These are phyloP conservation scores for Heteromormyrus szaboi DNA, from an alignment of 2,797 vertebrate genomes.

Conservation along the genomic window DNA sequence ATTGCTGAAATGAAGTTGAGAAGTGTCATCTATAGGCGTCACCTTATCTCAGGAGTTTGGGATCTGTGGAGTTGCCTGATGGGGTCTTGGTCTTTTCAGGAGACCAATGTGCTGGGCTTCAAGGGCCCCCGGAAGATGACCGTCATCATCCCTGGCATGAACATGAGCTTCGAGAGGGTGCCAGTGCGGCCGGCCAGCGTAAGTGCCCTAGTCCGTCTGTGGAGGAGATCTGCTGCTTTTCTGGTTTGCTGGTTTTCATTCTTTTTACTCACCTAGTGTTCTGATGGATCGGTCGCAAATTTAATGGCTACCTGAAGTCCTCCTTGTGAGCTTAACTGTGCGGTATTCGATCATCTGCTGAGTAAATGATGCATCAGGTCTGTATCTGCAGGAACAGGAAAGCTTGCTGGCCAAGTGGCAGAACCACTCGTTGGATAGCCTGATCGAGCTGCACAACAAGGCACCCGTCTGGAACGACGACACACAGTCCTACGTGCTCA, in stretches of 20 bases:
- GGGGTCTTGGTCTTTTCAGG: conserved; percentile 62
- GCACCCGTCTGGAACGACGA: conserved; percentile 96
- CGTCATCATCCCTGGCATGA: conserved; percentile 95
- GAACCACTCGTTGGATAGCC: conserved; percentile 76
- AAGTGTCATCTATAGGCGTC: background rate
- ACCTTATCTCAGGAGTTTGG: background rate
- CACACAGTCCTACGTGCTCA: conserved; percentile 92
- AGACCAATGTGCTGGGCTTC: conserved; percentile 94
- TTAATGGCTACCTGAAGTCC: background rate
- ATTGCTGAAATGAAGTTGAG: background rate
- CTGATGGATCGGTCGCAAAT: background rate
- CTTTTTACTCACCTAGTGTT: background rate
- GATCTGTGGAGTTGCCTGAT: background rate
- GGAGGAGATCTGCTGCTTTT: background rate
- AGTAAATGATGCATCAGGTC: background rate
- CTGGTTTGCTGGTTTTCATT: background rate
- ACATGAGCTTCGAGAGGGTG: conserved; percentile 83
- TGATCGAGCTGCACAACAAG: conserved; percentile 95
- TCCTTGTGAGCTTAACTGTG: background rate
- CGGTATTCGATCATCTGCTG: background rate
- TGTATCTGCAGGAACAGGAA: conserved; percentile 74
- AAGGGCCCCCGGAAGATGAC: conserved; percentile 98
- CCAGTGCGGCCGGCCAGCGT: conserved; percentile 79
- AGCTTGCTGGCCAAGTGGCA: conserved; percentile 86
- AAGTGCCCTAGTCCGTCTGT: conserved; percentile 53